Conservation (phyloP, 2,797 vertebrate species). For the Spea hammondii region DNA sequence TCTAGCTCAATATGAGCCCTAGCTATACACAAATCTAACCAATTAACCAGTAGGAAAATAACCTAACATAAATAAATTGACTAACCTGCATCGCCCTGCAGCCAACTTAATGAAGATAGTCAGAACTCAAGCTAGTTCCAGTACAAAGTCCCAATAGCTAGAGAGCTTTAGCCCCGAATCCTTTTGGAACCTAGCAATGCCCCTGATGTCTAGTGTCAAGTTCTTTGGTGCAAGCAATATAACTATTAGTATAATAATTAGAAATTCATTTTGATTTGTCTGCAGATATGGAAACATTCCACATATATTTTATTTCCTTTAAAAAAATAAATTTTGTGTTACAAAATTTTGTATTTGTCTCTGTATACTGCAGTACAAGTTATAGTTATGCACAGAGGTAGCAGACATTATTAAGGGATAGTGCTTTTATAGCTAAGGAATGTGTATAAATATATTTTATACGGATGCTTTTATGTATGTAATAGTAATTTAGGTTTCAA, state of each 20-base stretch:
- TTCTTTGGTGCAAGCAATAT: neutral
- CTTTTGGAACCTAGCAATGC: too few species aligned
- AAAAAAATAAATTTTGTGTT: neutral
- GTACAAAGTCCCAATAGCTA: too few species aligned
- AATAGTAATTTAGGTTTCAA: slow-evolving; percentile 39
- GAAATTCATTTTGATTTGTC: neutral
- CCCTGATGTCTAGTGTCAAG: neutral
- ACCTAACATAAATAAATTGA: too few species aligned
- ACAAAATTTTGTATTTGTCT: slow-evolving; percentile 8
- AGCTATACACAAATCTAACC: too few species aligned
- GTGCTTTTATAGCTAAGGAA: slow-evolving; percentile 21
- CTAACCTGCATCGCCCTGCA: too few species aligned
- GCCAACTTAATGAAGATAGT: too few species aligned
- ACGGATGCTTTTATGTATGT: slow-evolving; percentile 31
- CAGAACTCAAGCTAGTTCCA: too few species aligned
- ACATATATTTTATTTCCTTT: neutral
- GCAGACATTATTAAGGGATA: slow-evolving; percentile 12
- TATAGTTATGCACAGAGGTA: slow-evolving; percentile 11
- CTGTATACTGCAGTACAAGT: neutral
- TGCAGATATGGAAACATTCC: neutral
- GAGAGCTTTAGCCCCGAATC: too few species aligned
- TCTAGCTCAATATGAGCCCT: too few species aligned
- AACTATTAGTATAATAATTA: neutral
- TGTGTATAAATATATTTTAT: slow-evolving; percentile 21
- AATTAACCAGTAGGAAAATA: too few species aligned